These are phyloP conservation scores for Onychomys torridus DNA, from an alignment of 2,797 vertebrate genomes.

Conservation along the genomic window DNA sequence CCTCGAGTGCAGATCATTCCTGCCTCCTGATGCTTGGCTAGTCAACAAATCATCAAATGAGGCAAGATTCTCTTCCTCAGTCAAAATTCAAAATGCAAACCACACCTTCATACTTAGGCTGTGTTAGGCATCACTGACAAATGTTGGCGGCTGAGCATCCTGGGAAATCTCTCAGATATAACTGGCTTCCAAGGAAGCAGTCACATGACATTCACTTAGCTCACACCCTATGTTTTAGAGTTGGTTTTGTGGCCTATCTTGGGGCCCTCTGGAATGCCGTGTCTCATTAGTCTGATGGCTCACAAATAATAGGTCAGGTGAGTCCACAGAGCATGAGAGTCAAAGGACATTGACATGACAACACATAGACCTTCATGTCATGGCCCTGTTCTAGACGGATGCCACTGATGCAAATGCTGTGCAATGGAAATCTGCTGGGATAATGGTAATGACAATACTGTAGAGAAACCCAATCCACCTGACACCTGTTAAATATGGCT, in stretches of 20 bases:
- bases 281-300: neutral
- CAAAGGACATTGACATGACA: too few species aligned
- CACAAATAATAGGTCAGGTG: neutral
- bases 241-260: neutral
- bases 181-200: neutral
- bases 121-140: neutral
- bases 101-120: neutral
- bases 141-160: too few species aligned
- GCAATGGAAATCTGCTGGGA: fast-evolving
- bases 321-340: neutral
- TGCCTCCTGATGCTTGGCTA: neutral
- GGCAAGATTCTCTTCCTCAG: too few species aligned
- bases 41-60: neutral
- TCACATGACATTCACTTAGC: neutral
- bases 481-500: too few species aligned
- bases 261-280: too few species aligned
- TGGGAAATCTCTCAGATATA: neutral
- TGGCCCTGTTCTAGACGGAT: neutral
- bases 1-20: neutral
- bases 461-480: too few species aligned
- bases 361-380: neutral
- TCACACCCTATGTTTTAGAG: too few species aligned
- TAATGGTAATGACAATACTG: neutral
- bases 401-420: neutral
- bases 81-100: too few species aligned